Base-by-base conservation (phyloP, 1,140 invertebrate species). In the Orchesella cincta region DNA sequence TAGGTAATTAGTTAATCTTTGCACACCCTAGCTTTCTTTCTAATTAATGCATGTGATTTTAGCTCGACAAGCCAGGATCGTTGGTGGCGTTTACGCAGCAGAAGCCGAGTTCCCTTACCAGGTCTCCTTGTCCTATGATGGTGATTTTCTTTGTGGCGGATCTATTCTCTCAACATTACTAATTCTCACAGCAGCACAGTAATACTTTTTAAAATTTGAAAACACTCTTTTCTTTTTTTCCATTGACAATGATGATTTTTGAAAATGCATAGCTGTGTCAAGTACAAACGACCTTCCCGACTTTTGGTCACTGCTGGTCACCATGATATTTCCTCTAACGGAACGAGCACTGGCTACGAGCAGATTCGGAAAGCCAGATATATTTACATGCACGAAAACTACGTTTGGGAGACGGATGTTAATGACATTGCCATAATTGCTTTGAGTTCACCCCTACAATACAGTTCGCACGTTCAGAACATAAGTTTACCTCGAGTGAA, bases 121-220 rank as follows among this genome's bases (percentile, higher is more conserved):
- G 33, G 73, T 78, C 1, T 36, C 57, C 12, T 35, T 78, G 0
- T 18, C 31, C 39, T 74, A 74, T 26, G 26, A 39, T 23, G 77
- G 54, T 18, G 77, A 74, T 28, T 57, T 62, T 39, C 35, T 75
- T 36, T 78, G 77, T 74, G 73, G 77, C 3, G 77, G 71, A 8
- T 74, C 77, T 23, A 51, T 78, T 18, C 33, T 78, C 20, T 39
- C 29, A 23, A 70, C 73, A 51, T 46, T 74, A 18, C 46, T 74
- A 14, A 73, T 78, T 12, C 35, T 78, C 23, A 75, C 77, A 2
- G 77, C 77, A n/a, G 77, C 73, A 2, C 77, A 78, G n/a, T n/a
- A n/a, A n/a, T n/a, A n/a, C n/a, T n/a, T n/a, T n/a, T n/a, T n/a
- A n/a, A n/a, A n/a, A n/a, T n/a, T n/a, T n/a, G n/a, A n/a, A n/a